A percentile compares a stretch with the other conserved stretches of the same genome.
These are phyloP conservation scores for Eumeta japonica DNA, from an alignment of 1,140 invertebrate genomes.

Conservation along the genomic window DNA sequence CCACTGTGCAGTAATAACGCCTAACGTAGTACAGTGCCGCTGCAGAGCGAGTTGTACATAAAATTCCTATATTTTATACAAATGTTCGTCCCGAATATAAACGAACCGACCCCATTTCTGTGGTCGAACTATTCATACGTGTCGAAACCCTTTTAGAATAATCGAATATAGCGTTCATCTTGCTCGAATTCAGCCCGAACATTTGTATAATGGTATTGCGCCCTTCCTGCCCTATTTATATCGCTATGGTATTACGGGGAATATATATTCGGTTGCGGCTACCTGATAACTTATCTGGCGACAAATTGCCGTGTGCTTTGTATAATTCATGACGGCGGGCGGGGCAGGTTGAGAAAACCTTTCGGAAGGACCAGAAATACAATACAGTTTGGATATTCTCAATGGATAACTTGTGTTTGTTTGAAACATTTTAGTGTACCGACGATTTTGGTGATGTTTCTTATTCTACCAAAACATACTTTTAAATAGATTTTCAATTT, in stretches of 20 bases:
- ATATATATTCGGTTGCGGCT: conserved; percentile 5
- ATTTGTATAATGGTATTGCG: conserved; percentile 30
- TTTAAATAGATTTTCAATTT: too few relatives aligned
- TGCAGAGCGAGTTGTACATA: neutral
- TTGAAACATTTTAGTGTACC: too few relatives aligned
- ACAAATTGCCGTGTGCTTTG: conserved; percentile 9
- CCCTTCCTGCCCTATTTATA: conserved; percentile 7
- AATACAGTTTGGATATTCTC: too few relatives aligned
- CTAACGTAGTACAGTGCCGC: too few relatives aligned
- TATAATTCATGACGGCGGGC: neutral
- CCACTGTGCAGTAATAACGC: too few relatives aligned
- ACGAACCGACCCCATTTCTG: conserved; percentile 25
- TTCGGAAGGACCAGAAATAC: too few relatives aligned
- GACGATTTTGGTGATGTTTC: too few relatives aligned
- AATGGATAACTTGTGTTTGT: too few relatives aligned
- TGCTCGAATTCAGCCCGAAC: conserved; percentile 25
- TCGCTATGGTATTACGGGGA: conserved; percentile 3
- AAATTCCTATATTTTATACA: conserved; percentile 1
- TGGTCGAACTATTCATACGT: conserved; percentile 37
- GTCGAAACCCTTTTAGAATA: conserved; percentile 44
- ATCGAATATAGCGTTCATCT: conserved; percentile 45
- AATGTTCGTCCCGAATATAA: neutral
- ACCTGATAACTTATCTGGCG: conserved; percentile 21
- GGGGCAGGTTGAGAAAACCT: too few relatives aligned
- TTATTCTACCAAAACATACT: too few relatives aligned